Conservation (phyloP, 64 coral and sea anemone genomes). For the Stichodactyla helianthus region DNA sequence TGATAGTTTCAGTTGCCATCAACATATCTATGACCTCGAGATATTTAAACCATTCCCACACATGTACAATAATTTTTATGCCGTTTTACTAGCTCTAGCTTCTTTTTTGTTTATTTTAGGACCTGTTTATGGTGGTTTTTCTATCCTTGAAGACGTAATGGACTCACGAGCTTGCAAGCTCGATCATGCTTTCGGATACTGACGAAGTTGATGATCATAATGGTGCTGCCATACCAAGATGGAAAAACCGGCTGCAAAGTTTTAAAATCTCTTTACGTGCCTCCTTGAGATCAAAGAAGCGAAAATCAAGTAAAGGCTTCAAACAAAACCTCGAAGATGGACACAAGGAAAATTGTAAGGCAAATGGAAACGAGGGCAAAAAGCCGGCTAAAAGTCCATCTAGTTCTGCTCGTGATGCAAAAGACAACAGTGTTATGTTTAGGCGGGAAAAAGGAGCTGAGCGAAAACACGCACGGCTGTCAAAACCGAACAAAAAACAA, state of each 20-base stretch:
- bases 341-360: neutral
- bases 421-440: conserved; percentile 8
- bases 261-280: conserved; percentile 1
- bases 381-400: neutral
- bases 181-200: neutral
- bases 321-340: neutral
- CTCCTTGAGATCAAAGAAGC: neutral
- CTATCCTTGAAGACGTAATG: conserved; percentile 1
- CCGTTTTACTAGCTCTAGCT: neutral
- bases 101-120: neutral
- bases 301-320: neutral
- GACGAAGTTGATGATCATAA: neutral
- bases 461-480: conserved; percentile 13
- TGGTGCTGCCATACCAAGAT: neutral
- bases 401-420: neutral
- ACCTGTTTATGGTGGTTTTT: neutral
- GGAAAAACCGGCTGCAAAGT: conserved; percentile 6
- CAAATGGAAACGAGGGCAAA: neutral
- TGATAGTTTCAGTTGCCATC: neutral
- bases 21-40: neutral
- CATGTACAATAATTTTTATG: neutral
- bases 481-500: conserved; percentile 18
- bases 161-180: neutral
- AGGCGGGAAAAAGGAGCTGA: conserved; percentile 21
- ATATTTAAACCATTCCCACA: neutral